Percentiles rank a stretch among this genome's conserved stretches.
These are phyloP conservation scores for Synanthedon vespiformis DNA, from an alignment of 2,888 invertebrate genomes.

Conservation along the genomic window DNA sequence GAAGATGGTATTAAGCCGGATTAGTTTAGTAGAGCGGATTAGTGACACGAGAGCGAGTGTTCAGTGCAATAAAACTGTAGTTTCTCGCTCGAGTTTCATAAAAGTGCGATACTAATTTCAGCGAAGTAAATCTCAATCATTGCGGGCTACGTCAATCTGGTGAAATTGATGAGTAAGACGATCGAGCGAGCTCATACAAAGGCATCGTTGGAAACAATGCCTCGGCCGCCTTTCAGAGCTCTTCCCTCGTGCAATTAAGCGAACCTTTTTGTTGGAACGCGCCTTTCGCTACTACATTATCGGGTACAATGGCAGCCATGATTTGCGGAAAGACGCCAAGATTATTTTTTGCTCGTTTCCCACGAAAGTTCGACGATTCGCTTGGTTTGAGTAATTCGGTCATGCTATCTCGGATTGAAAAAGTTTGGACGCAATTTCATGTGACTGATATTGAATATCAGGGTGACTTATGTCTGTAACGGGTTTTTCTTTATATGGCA, in stretches of 20 bases:
- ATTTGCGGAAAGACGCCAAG: slow-evolving; percentile 58
- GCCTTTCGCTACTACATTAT: slow-evolving; percentile 60
- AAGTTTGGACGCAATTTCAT: slow-evolving; percentile 1
- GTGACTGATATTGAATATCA: no score
- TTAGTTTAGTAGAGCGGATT: neutral
- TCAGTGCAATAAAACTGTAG: neutral
- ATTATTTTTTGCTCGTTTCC: slow-evolving; percentile 47
- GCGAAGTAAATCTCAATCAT: slow-evolving; percentile 38
- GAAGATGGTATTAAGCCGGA: neutral
- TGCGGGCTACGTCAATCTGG: slow-evolving; percentile 37
- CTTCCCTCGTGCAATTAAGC: slow-evolving; percentile 63
- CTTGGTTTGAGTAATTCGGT: slow-evolving; percentile 49
- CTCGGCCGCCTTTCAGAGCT: slow-evolving; percentile 44
- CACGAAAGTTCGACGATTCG: slow-evolving; percentile 30
- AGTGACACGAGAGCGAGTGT: neutral
- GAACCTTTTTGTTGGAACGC: slow-evolving; percentile 57
- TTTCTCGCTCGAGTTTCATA: neutral
- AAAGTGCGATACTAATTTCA: neutral
- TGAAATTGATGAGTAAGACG: slow-evolving; percentile 62
- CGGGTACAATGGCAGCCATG: slow-evolving; percentile 60
- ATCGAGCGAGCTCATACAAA: slow-evolving; percentile 43
- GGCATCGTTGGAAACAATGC: slow-evolving; percentile 59
- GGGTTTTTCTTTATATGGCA: no score
- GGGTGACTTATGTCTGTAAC: no score
- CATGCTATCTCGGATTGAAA: slow-evolving; percentile 34